phyloP scores from a whole-genome alignment of 2,888 invertebrate genomes.

The Azorinus chamasolen region DNA sequence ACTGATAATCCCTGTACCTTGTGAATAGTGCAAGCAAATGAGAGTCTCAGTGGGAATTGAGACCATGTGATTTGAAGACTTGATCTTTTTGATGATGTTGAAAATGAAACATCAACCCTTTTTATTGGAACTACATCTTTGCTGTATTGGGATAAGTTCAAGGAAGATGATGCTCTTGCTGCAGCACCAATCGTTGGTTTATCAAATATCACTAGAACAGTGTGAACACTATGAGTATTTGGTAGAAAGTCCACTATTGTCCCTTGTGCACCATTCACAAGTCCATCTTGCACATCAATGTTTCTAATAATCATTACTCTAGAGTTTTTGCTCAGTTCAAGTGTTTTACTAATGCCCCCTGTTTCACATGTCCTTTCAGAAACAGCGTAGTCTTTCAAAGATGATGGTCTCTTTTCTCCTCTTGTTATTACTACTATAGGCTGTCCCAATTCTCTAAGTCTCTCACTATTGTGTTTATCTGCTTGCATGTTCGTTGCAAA shows the following conservation, averaged over 20 bases:
- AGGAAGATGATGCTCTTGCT: slow-evolving; percentile 34
- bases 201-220: slow-evolving; percentile 48
- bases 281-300: too few relatives aligned
- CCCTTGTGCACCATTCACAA: too few relatives aligned
- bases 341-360: too few relatives aligned
- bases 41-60: slow-evolving; percentile 56
- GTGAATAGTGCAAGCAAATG: slow-evolving; percentile 57
- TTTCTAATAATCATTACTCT: too few relatives aligned
- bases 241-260: slow-evolving; percentile 24
- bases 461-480: not conserved
- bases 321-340: too few relatives aligned
- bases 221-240: slow-evolving; percentile 12
- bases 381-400: not conserved
- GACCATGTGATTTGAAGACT: slow-evolving; percentile 31
- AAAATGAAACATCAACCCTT: slow-evolving; percentile 41
- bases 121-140: slow-evolving; percentile 34
- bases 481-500: too few relatives aligned
- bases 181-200: slow-evolving; percentile 31
- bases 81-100: slow-evolving; percentile 17
- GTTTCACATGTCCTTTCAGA: not conserved
- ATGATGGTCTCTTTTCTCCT: too few relatives aligned
- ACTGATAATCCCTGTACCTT: slow-evolving; percentile 60
- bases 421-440: slow-evolving; percentile 3
- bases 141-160: slow-evolving; percentile 11
- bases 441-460: slow-evolving; percentile 21